These are phyloP conservation scores for Scarus forsteni DNA, from an alignment of 2,797 vertebrate species.

Conservation along the genomic window DNA sequence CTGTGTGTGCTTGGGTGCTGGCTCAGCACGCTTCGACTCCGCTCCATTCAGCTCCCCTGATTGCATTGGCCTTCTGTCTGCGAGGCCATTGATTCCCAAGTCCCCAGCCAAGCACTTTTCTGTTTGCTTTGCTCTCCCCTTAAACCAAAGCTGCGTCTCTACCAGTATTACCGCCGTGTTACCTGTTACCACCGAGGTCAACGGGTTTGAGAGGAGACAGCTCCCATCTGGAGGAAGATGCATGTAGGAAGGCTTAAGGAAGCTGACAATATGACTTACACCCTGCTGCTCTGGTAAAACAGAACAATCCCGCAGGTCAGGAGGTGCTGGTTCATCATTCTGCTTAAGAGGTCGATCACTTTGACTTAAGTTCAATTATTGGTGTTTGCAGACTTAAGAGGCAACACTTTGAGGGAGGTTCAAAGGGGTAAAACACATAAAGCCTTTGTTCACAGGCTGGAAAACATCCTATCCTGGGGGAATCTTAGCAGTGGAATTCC, in stretches of 20 bases:
- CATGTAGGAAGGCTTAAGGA: conserved; percentile 38
- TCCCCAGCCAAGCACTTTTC: conserved; percentile 74
- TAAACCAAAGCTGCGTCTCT: conserved; percentile 60
- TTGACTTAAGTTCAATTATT: conserved; percentile 64
- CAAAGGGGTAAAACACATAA: conserved; percentile 36
- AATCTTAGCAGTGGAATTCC: conserved; percentile 31
- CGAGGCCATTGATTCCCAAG: conserved; percentile 79
- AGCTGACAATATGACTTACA: conserved; percentile 67
- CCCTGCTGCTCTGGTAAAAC: conserved; percentile 52
- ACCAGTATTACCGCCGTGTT: conserved; percentile 53
- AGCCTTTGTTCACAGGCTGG: conserved; percentile 31
- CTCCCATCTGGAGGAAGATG: conserved; percentile 43
- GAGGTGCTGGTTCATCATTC: conserved; percentile 67
- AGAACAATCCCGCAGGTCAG: conserved; percentile 68
- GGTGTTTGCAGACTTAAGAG: conserved; percentile 37
- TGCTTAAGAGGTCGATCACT: conserved; percentile 51
- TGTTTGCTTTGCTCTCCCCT: conserved; percentile 58
- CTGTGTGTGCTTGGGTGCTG: conserved; percentile 68
- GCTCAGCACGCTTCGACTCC: conserved; percentile 80
- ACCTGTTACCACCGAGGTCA: conserved; percentile 72
- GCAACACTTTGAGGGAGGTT: conserved; percentile 54
- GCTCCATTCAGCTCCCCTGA: conserved; percentile 81
- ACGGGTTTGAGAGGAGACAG: conserved; percentile 62
- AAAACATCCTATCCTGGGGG: conserved; percentile 15
- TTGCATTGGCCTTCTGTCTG: conserved; percentile 85